phyloP scores from a whole-genome alignment of 2,888 invertebrate species.

The Liodrosophila aerea region DNA sequence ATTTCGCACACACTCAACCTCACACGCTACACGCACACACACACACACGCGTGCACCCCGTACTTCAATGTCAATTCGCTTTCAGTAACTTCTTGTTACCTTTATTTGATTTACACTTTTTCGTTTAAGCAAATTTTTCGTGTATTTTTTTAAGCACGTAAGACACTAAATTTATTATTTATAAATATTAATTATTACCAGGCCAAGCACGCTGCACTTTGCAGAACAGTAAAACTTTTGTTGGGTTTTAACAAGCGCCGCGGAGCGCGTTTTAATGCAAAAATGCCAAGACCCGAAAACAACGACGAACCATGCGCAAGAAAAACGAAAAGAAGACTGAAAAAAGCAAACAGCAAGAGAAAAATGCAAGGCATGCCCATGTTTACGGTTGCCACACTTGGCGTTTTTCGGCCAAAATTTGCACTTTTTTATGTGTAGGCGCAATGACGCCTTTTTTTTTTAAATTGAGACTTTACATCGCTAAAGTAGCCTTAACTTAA shows the following conservation, averaged over 20 bases:
- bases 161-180: constrained; percentile 29
- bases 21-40: constrained; percentile 20
- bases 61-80: constrained; percentile 70
- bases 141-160: constrained; percentile 36
- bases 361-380: constrained; percentile 29
- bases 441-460: no score
- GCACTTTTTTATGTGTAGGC: no score
- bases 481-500: no score
- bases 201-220: constrained; percentile 55
- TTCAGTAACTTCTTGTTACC: constrained; percentile 45
- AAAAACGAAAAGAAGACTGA: constrained; percentile 54
- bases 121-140: no score
- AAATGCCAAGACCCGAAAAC: constrained; percentile 44
- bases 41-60: constrained; percentile 30
- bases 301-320: constrained; percentile 47
- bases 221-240: constrained; percentile 47
- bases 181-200: constrained; percentile 49
- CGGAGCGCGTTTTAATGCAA: constrained; percentile 53
- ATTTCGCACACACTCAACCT: constrained; percentile 55
- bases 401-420: no score
- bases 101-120: constrained; percentile 8
- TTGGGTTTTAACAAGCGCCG: constrained; percentile 42
- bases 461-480: no score
- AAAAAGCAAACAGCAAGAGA: constrained; percentile 18
- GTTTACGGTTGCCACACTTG: no score